Evolutionary conservation across 2,113 vertebrate genomes (phyloP), one percentile per base, ranked within the genome.

Genomic region (Bubo scandiacus): DNA sequence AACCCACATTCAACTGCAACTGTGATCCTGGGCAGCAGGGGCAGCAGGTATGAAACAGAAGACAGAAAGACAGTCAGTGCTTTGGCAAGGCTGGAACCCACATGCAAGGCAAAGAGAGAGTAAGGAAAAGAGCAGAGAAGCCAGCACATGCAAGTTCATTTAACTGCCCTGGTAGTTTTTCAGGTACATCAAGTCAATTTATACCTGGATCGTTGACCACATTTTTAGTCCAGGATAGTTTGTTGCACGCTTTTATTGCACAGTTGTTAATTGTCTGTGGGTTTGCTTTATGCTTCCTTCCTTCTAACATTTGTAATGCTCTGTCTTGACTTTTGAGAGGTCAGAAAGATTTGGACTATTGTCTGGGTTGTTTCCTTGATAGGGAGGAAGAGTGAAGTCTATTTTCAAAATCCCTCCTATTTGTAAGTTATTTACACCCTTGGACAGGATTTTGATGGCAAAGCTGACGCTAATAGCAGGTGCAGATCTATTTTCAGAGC

Each of bases 401-500:
- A 1, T 74, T 94, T 92, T 78, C 70, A 49, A 88, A 65, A 65
- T 52, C 16, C n/a, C 45, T 78, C 66, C 18, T 88, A 40, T 81
- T 74, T 5, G 0, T 49, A 63, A 82, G 57, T 71, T 78, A 90
- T 92, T 94, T 92, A 79, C 86, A 70, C 34, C 51, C 83, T 92
- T 81, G 71, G 89, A 47, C 67, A 55, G 51, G 82, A 65, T 88
- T 82, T 26, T 43, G 79, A 81, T 62, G 92, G 79, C 74, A 58
- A 88, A 79, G 90, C 66, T 95, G 90, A 79, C 0, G 27, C 57
- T 66, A 49, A 82, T 20, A 87, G 81, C 94, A 96, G 95, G 92
- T 96, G 92, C 90, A 90, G 89, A 91, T 82, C 83, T 90, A 85
- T 94, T 94, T 92, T 79, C 92, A 94, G 92, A 92, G 86, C 86